Conservation (phyloP, 1,140 invertebrate genomes). For the Hypsibius dujardini region DNA sequence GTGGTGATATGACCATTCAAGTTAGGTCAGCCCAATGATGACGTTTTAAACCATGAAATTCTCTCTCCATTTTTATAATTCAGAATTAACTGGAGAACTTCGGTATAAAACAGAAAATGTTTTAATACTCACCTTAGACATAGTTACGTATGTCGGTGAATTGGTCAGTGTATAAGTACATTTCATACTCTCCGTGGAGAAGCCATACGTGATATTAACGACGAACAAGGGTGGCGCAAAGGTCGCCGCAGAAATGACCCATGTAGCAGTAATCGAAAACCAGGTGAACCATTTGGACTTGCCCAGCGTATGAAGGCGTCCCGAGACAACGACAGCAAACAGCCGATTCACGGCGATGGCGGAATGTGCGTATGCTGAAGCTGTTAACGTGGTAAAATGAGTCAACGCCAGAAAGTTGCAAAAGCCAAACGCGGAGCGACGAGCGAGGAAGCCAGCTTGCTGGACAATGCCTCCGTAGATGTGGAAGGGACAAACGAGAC, state of each 20-base stretch:
- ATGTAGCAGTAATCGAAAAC: neutral
- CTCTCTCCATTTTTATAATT: no score
- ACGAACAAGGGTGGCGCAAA: neutral
- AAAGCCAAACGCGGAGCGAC: neutral
- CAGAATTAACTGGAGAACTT: no score
- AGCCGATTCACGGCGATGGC: slow-evolving; percentile 3
- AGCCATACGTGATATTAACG: neutral
- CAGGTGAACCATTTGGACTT: neutral
- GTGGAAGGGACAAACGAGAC: neutral
- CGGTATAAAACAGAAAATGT: no score
- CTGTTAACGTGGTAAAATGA: neutral
- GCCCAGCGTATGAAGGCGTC: neutral
- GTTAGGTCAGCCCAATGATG: no score
- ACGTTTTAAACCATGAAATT: no score
- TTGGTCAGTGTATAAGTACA: neutral
- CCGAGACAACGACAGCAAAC: neutral
- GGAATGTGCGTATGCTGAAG: neutral
- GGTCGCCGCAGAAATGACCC: neutral
- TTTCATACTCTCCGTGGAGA: slow-evolving; percentile 6
- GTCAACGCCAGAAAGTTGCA: neutral
- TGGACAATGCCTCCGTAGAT: neutral
- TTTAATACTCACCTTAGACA: neutral
- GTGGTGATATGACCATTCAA: no score
- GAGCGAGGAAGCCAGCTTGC: slow-evolving; percentile 2
- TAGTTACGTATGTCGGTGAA: neutral